phyloP scores from a whole-genome alignment of 2,113 vertebrate genomes.

The Phoenicopterus ruber region DNA sequence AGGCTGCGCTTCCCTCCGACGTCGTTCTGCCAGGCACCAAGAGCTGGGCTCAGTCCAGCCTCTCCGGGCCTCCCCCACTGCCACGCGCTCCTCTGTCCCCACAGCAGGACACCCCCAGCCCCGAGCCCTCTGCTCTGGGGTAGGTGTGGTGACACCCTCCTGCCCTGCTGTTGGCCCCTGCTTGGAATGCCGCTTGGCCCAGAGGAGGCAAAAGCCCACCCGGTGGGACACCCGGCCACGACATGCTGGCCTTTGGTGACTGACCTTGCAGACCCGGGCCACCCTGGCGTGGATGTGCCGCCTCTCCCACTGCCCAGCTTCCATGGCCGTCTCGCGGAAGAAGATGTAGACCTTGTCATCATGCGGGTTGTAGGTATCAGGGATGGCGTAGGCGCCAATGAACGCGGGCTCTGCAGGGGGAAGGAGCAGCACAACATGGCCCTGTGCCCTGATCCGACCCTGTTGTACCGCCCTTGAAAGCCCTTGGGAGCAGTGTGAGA shows the following conservation, averaged over 20 bases:
- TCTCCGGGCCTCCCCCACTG: not conserved
- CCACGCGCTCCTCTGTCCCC: not conserved
- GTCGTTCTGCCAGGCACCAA: constrained; percentile 78
- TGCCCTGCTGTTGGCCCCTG: not conserved
- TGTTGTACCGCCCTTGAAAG: not conserved
- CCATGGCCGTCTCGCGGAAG: constrained; percentile 81
- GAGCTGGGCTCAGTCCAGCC: not conserved
- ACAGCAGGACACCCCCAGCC: not conserved
- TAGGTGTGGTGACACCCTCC: not conserved
- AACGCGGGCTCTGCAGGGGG: constrained; percentile 74
- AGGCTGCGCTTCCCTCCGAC: constrained; percentile 82
- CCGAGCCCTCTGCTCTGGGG: not conserved
- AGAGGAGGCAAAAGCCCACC: not conserved
- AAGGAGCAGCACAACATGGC: not conserved
- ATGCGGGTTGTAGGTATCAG: constrained; percentile 79
- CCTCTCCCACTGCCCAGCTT: constrained; percentile 79
- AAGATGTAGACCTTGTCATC: constrained; percentile 90
- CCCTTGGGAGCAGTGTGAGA: not conserved
- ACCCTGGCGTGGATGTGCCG: constrained; percentile 80
- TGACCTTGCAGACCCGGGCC: constrained; percentile 87
- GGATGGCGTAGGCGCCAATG: constrained; percentile 77
- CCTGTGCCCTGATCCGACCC: not conserved
- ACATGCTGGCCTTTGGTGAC: not conserved
- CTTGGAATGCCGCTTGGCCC: not conserved
- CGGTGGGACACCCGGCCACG: rapidly evolving